Evolutionary conservation across 2,888 invertebrate species (phyloP).

Genomic region (Oxycera nigricornis): DNA sequence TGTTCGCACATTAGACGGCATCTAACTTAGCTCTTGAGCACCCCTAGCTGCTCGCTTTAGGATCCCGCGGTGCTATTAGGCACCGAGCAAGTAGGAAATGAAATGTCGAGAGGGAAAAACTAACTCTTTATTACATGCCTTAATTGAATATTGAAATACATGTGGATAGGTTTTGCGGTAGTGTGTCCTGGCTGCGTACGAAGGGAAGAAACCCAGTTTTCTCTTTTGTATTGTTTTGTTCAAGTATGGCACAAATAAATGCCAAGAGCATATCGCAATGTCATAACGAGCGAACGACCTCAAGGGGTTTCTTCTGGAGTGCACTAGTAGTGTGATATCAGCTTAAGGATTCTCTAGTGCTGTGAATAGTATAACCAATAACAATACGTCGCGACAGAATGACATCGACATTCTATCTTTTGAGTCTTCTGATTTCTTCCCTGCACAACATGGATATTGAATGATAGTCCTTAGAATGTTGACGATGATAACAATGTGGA

Average conservation of each 20-base stretch:
- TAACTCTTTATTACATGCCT: too few relatives aligned
- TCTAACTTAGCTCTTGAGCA: too few relatives aligned
- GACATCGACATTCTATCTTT: background rate
- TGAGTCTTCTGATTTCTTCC: background rate
- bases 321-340: background rate
- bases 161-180: too few relatives aligned
- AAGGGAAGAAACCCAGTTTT: too few relatives aligned
- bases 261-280: constrained; percentile 17
- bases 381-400: background rate
- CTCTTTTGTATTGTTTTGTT: background rate
- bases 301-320: constrained; percentile 1
- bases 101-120: too few relatives aligned
- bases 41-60: too few relatives aligned
- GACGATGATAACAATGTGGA: background rate
- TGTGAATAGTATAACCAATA: too few relatives aligned
- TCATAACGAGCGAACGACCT: constrained; percentile 22
- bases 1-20: too few relatives aligned
- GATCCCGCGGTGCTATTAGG: too few relatives aligned
- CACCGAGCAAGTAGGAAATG: too few relatives aligned
- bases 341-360: background rate
- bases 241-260: constrained; percentile 18
- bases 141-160: too few relatives aligned
- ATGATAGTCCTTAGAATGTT: background rate
- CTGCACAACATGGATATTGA: background rate
- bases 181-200: too few relatives aligned